These are phyloP conservation scores for Ectropis crepuscularia DNA, from an alignment of 2,888 invertebrate species.

Conservation along the genomic window DNA sequence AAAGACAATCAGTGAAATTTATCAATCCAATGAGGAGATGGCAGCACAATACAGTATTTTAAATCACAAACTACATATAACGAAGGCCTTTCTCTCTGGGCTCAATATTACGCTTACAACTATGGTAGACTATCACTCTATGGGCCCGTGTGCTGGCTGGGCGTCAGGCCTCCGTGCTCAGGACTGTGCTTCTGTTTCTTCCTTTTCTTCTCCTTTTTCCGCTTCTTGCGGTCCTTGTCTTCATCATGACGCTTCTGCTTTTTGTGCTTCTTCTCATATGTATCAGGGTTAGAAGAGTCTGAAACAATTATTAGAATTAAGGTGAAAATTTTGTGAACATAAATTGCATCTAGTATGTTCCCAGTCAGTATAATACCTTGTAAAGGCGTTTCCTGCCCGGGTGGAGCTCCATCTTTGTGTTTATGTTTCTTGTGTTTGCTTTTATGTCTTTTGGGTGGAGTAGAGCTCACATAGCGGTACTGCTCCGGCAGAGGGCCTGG, in stretches of 20 bases:
- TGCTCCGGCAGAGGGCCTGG: slow-evolving; percentile 98
- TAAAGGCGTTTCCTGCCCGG: slow-evolving; percentile 90
- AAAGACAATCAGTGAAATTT: no score
- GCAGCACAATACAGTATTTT: slow-evolving; percentile 5
- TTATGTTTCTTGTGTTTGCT: slow-evolving; percentile 98
- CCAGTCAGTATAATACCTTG: slow-evolving; percentile 79
- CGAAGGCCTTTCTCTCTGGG: slow-evolving; percentile 60
- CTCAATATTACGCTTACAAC: slow-evolving; percentile 49
- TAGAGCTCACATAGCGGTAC: slow-evolving; percentile 95
- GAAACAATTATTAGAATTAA: slow-evolving; percentile 36
- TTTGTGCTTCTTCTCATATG: slow-evolving; percentile 97
- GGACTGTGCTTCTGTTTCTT: slow-evolving; percentile 98
- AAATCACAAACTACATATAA: slow-evolving; percentile 5
- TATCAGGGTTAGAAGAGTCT: slow-evolving; percentile 89
- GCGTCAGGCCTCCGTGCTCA: slow-evolving; percentile 89
- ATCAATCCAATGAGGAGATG: no score
- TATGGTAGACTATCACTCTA: slow-evolving; percentile 44
- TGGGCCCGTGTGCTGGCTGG: slow-evolving; percentile 75
- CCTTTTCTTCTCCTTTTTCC: slow-evolving; percentile 97
- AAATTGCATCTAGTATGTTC: slow-evolving; percentile 33
- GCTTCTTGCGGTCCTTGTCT: slow-evolving; percentile 95
- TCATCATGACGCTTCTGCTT: slow-evolving; percentile 97
- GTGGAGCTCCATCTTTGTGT: slow-evolving; percentile 93
- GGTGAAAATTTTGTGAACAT: slow-evolving; percentile 1
- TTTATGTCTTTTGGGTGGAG: slow-evolving; percentile 96